These are phyloP conservation scores for Drosophila lowei DNA, from an alignment of 1,140 invertebrate species.

Conservation along the genomic window DNA sequence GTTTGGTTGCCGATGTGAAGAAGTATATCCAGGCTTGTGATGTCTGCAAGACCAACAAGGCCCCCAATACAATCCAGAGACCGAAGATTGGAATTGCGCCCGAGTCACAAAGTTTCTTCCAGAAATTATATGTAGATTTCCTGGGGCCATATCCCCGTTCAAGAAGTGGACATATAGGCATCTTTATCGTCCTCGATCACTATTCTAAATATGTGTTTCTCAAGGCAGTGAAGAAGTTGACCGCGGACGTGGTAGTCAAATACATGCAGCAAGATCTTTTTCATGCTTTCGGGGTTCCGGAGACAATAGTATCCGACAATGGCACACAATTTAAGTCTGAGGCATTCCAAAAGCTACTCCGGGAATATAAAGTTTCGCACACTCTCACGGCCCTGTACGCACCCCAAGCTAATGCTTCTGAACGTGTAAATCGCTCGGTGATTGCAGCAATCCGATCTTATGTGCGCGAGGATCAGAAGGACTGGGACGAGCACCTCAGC, in stretches of 20 bases:
- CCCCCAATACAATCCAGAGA: conserved; percentile 6
- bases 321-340: no score
- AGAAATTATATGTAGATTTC: conserved; percentile 17
- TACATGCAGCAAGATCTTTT: no score
- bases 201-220: no score
- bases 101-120: conserved; percentile 8
- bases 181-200: no score
- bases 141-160: no score
- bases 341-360: not conserved
- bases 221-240: no score
- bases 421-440: conserved; percentile 5
- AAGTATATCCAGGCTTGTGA: conserved; percentile 8
- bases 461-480: conserved; percentile 8
- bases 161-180: no score
- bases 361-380: conserved; percentile 1
- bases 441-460: conserved; percentile 1
- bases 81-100: no score
- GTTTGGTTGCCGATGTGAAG: conserved; percentile 14
- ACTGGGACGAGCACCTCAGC: conserved; percentile 24
- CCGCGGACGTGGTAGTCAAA: no score
- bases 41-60: conserved; percentile 11
- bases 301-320: no score
- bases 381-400: conserved; percentile 20
- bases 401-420: conserved; percentile 36
- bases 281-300: no score